Percentiles rank a stretch among this genome's conserved stretches.
phyloP scores from a whole-genome alignment of 2,888 invertebrate genomes.

The Hyposoter didymator region DNA sequence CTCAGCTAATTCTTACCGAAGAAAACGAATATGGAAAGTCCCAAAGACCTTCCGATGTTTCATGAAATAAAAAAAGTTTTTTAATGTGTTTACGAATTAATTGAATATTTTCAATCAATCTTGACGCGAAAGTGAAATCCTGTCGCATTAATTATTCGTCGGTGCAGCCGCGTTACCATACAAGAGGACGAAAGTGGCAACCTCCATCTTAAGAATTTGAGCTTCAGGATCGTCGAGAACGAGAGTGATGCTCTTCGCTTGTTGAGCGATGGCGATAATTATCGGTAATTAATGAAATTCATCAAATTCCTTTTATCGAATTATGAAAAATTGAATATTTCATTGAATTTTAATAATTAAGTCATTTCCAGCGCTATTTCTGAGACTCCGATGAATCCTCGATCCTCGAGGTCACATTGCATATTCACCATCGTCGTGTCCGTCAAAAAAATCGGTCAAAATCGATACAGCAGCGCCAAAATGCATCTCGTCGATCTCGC shows the following conservation, averaged over 20 bases:
- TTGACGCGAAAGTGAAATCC: conserved; percentile 8
- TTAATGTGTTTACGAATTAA: background rate
- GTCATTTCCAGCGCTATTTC: conserved; percentile 83
- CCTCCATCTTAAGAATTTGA: conserved; percentile 85
- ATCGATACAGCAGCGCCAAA: conserved; percentile 84
- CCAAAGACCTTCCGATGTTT: conserved; percentile 15
- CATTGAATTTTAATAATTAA: background rate
- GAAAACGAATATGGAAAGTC: conserved; percentile 56
- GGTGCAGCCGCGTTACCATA: conserved; percentile 83
- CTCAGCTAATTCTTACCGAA: conserved; percentile 54
- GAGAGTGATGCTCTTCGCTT: conserved; percentile 85
- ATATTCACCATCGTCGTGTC: conserved; percentile 85
- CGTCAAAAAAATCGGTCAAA: conserved; percentile 78
- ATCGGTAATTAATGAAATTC: conserved; percentile 80
- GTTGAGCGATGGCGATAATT: conserved; percentile 85
- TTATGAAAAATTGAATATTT: background rate
- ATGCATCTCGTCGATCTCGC: conserved; percentile 86
- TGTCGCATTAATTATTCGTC: background rate
- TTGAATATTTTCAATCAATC: conserved; percentile 20
- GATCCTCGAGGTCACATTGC: conserved; percentile 86
- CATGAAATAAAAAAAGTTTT: background rate
- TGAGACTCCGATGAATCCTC: conserved; percentile 86
- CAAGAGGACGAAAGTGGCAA: conserved; percentile 85
- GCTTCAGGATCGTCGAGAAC: conserved; percentile 83
- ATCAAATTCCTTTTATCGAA: background rate